Base-by-base conservation (phyloP, 1,140 invertebrate species). In the Brachionus sp. region DNA sequence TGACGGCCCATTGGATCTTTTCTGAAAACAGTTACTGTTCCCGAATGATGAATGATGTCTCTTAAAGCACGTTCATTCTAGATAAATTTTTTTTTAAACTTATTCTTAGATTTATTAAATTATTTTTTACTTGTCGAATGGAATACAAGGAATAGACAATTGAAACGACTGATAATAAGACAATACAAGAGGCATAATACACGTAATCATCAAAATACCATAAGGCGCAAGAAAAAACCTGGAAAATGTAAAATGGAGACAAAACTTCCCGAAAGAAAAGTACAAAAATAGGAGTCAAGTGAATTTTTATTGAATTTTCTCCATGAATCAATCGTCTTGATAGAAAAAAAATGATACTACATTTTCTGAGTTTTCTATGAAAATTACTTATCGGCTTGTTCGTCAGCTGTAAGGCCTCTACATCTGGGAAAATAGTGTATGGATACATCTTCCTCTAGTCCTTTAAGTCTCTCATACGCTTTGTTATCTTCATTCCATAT, bases 101-200 rank as follows among this genome's bases (percentile, higher is more conserved):
- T 16, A 5, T n/a, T 19, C 10, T 50, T 5, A 64, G 87, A 13
- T 42, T 29, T 23, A 33, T 42, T 42, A 35, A 5, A 25, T 37
- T 80, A n/a, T n/a, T n/a, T 6, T 86, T 88, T 88, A 94, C 94
- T 90, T 92, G 92, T 86, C 93, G 91, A 5, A 94, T 95, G 90
- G 95, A 94, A 85, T 93, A 90, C 83, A 95, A 92, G 1, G 94
- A 93, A 82, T 93, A 93, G 5, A 91, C 89, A 83, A 96, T 93
- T 82, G 95, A 95, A 85, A 94, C 92, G 53, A 93, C 89, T 0
- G 95, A 95, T 93, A 96, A 95, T 10, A 93, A 87, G 7, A 96
- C 90, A 83, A 97, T 95, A 35, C 95, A 84, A 44, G 70, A 42
- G n/a, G 83, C 68, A 53, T 84, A 84, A 12, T 46, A 68, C n/a